Evolutionary conservation across 2,888 invertebrate species (phyloP).

Genomic region (Agapostemon virescens): DNA sequence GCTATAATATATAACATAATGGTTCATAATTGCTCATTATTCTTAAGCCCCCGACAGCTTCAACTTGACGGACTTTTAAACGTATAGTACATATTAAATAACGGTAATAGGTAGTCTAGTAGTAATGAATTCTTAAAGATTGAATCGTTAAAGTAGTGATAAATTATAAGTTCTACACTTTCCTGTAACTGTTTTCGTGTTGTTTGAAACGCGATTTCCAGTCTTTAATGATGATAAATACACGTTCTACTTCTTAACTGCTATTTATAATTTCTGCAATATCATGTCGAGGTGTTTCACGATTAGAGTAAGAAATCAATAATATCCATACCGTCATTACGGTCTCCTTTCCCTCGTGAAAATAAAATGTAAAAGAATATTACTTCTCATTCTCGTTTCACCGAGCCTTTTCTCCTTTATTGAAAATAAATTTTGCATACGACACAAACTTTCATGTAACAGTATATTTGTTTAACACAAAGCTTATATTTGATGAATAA

Average conservation of each 20-base stretch:
- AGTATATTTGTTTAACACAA: not conserved
- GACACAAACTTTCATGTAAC: not conserved
- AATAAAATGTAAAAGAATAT: not conserved
- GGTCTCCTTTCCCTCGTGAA: not conserved
- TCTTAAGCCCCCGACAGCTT: not conserved
- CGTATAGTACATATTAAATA: not conserved
- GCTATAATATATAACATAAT: not conserved
- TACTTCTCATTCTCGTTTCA: not conserved
- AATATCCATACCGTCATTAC: not conserved
- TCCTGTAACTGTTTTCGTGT: not conserved
- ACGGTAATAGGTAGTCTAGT: not conserved
- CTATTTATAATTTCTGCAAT: conserved; percentile 18
- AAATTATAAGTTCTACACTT: not conserved
- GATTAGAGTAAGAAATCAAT: conserved; percentile 3
- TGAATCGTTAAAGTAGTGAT: not conserved
- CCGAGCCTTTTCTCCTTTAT: not conserved
- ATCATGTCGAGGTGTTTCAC: conserved; percentile 13
- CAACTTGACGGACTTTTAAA: not conserved
- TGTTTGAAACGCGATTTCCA: conserved; percentile 4
- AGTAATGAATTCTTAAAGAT: not conserved
- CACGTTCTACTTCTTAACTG: conserved; percentile 13
- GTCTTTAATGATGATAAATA: conserved; percentile 29
- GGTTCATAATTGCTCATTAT: not conserved
- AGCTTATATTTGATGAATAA: not conserved
- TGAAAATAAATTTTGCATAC: not conserved